Percentiles rank a stretch among this genome's conserved stretches.
phyloP scores from a whole-genome alignment of 2,797 vertebrate genomes.

The Sebastes iracundus region DNA sequence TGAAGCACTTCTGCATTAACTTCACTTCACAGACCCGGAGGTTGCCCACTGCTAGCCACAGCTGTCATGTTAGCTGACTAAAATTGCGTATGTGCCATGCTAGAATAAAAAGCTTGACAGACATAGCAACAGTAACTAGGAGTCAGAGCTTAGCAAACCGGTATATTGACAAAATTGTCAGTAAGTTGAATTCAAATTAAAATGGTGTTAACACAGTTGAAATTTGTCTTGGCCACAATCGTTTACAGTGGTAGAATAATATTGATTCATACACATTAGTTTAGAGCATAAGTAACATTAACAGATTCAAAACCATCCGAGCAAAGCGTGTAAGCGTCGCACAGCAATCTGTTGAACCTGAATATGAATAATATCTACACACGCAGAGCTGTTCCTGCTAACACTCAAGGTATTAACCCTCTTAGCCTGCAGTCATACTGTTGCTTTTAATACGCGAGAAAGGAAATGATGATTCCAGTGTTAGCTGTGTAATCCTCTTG shows the following conservation, averaged over 20 bases:
- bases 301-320: background rate
- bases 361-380: constrained; percentile 28
- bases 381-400: constrained; percentile 9
- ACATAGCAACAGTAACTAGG: background rate
- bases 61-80: background rate
- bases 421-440: constrained; percentile 26
- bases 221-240: background rate
- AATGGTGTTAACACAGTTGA: background rate
- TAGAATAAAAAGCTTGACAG: background rate
- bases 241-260: background rate
- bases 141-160: background rate
- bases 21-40: fast-evolving
- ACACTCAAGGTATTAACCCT: constrained; percentile 44
- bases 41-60: background rate
- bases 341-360: constrained; percentile 6
- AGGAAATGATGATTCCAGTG: constrained; percentile 37
- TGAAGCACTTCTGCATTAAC: background rate
- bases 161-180: background rate
- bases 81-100: background rate
- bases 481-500: constrained; percentile 47
- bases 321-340: background rate
- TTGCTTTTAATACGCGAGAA: constrained; percentile 27
- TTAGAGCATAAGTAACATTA: background rate
- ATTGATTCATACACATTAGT: background rate
- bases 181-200: background rate